Percentiles rank a stretch among this genome's conserved stretches.
Evolutionary conservation across 2,888 invertebrate species (phyloP).

Genomic region (Euphydryas editha): DNA sequence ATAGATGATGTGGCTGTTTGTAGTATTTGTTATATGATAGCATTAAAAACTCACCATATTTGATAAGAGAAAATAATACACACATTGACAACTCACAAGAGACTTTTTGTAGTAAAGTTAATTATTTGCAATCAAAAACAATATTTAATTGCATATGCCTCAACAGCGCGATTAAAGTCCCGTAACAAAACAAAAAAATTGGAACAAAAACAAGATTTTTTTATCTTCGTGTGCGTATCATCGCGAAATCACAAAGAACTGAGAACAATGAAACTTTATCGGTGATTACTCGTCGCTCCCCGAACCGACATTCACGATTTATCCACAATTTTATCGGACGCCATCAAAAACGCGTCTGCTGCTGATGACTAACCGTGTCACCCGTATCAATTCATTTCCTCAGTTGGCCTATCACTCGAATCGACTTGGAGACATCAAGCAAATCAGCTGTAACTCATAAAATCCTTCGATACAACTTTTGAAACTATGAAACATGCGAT

Average conservation of each 20-base stretch:
- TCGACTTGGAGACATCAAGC: slow-evolving; percentile 50
- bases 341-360: slow-evolving; percentile 67
- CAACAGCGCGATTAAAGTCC: slow-evolving; percentile 45
- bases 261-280: slow-evolving; percentile 68
- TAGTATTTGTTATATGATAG: background rate
- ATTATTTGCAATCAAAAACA: background rate
- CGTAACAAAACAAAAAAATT: slow-evolving; percentile 54
- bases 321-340: slow-evolving; percentile 57
- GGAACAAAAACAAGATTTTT: slow-evolving; percentile 68
- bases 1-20: background rate
- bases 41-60: slow-evolving; percentile 45
- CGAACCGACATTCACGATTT: slow-evolving; percentile 55
- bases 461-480: slow-evolving; percentile 51
- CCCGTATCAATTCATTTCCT: slow-evolving; percentile 69
- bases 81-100: slow-evolving; percentile 58
- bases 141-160: slow-evolving; percentile 8
- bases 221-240: slow-evolving; percentile 68
- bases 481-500: slow-evolving; percentile 29
- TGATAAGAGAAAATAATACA: slow-evolving; percentile 67
- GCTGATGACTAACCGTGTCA: slow-evolving; percentile 78
- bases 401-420: slow-evolving; percentile 66
- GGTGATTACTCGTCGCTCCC: slow-evolving; percentile 59
- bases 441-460: slow-evolving; percentile 75
- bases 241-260: slow-evolving; percentile 75
- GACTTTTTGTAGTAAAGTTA: slow-evolving; percentile 5